Percentiles rank a stretch among this genome's conserved stretches.
These are phyloP conservation scores for Ochropleura leucogaster DNA, from an alignment of 2,888 invertebrate species.

Conservation along the genomic window DNA sequence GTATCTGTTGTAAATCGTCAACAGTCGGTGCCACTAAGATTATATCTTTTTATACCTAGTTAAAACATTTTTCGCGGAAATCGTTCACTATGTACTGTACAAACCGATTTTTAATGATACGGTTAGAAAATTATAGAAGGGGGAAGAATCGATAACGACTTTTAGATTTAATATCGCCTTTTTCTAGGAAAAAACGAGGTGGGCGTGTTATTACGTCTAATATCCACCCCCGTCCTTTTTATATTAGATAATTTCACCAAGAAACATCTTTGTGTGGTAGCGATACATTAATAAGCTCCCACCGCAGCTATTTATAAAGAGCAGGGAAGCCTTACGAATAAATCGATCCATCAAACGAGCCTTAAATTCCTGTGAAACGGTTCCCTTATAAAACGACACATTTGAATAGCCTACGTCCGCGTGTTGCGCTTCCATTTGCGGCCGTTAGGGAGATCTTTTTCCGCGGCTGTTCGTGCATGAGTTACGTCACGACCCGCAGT, in stretches of 20 bases:
- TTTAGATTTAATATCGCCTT: background rate
- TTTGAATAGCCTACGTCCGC: conserved; percentile 46
- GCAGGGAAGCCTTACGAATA: conserved; percentile 56
- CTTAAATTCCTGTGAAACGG: conserved; percentile 50
- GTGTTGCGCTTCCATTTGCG: conserved; percentile 48
- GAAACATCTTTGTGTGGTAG: conserved; percentile 14
- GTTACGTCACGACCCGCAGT: conserved; percentile 65
- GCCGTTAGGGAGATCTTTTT: conserved; percentile 58
- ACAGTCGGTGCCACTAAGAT: too few species aligned
- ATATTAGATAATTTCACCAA: conserved; percentile 20
- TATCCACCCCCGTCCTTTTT: conserved; percentile 11
- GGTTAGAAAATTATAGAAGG: background rate
- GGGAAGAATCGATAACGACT: background rate
- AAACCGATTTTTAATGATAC: conserved; percentile 11
- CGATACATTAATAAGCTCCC: conserved; percentile 41
- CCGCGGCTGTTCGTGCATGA: conserved; percentile 53
- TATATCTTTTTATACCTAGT: background rate
- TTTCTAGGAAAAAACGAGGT: background rate
- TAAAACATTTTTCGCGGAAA: background rate
- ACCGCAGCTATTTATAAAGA: conserved; percentile 43
- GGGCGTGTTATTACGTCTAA: conserved; percentile 23
- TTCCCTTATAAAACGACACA: conserved; percentile 51
- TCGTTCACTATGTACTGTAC: background rate
- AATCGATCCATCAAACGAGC: conserved; percentile 58
- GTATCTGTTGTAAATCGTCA: too few species aligned